Percentiles rank a stretch among this genome's conserved stretches.
phyloP scores from a whole-genome alignment of 2,113 vertebrate genomes.

The Holacanthus passer region DNA sequence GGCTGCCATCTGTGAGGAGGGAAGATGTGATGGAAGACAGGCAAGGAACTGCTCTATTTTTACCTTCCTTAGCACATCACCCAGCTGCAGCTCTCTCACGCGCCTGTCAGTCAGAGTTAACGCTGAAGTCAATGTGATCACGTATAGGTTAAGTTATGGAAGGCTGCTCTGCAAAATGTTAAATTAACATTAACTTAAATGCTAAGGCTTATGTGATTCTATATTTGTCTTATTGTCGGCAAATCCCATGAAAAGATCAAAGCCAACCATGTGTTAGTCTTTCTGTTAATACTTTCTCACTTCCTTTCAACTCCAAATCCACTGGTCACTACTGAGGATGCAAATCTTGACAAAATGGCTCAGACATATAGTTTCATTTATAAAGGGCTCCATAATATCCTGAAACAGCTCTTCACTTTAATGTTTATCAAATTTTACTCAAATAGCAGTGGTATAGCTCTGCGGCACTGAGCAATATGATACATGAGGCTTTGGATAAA shows the following conservation, averaged over 20 bases:
- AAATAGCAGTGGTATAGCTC: background rate
- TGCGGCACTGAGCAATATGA: background rate
- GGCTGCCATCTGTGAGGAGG: conserved; percentile 34
- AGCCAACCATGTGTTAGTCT: background rate
- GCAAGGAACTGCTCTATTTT: conserved; percentile 26
- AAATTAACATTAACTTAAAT: background rate
- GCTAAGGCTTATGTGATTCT: background rate
- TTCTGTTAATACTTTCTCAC: background rate
- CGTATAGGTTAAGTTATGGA: background rate
- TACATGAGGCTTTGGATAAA: background rate
- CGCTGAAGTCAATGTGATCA: background rate
- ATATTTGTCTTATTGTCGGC: background rate
- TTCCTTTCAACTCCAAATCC: background rate
- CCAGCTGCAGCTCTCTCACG: conserved; percentile 4
- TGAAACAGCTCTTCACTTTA: background rate
- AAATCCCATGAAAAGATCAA: background rate
- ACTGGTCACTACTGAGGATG: background rate
- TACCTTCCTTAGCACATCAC: conserved; percentile 26
- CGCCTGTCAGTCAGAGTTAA: conserved; percentile 13
- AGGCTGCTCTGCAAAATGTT: background rate
- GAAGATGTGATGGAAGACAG: conserved; percentile 28
- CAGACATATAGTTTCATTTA: background rate
- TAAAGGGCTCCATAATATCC: too few species aligned
- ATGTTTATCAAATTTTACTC: background rate
- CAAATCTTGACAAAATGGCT: background rate